These are phyloP conservation scores for Triplophysa dalaica DNA, from an alignment of 2,113 vertebrate genomes.

Conservation along the genomic window DNA sequence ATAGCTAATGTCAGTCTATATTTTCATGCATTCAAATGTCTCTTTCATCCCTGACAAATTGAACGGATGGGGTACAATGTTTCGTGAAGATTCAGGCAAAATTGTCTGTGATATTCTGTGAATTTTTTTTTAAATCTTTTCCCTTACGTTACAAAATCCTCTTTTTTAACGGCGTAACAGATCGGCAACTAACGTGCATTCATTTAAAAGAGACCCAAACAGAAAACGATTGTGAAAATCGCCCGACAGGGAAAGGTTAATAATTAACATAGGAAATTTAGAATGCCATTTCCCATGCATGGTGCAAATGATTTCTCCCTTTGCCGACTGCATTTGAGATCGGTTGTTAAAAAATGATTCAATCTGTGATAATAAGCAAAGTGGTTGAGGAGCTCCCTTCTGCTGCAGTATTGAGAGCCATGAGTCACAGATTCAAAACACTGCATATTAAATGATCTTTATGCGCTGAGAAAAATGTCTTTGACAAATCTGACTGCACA, in stretches of 20 bases:
- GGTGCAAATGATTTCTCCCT: conserved; percentile 31
- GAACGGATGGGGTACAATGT: neutral
- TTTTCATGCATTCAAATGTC: conserved; percentile 33
- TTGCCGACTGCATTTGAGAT: conserved; percentile 31
- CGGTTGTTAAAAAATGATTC: conserved; percentile 48
- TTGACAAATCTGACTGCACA: conserved; percentile 12
- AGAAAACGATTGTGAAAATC: neutral
- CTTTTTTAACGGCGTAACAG: neutral
- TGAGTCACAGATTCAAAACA: conserved; percentile 29
- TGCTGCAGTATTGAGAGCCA: conserved; percentile 21
- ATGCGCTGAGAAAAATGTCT: conserved; percentile 18
- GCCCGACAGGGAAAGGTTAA: neutral
- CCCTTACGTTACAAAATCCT: neutral
- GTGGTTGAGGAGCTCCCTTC: conserved; percentile 21
- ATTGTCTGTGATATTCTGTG: neutral
- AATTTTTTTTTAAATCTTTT: neutral
- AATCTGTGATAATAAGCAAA: conserved; percentile 43
- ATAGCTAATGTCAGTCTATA: conserved; percentile 49
- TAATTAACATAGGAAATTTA: conserved; percentile 25
- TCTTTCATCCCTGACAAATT: conserved; percentile 26
- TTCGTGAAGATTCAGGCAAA: neutral
- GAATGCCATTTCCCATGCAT: conserved; percentile 28
- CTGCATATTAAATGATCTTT: conserved; percentile 28
- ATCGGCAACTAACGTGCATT: neutral
- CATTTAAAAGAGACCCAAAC: conserved; percentile 5